Percentiles rank a stretch among this genome's conserved stretches.
phyloP scores from a whole-genome alignment of 2,113 vertebrate species.

The Gasterosteus nipponicus region DNA sequence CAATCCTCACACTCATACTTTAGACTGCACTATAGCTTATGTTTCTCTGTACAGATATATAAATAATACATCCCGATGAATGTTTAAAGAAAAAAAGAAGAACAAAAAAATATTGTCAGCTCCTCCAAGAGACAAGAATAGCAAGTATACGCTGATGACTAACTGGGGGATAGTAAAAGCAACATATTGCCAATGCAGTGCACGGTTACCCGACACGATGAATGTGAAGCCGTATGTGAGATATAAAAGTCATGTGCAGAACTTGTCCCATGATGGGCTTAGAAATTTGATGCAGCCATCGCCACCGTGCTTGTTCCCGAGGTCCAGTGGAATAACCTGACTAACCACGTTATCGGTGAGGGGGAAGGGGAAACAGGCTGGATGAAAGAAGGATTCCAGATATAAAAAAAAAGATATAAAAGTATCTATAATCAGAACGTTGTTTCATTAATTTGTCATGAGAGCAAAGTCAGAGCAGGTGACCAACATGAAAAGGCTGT shows the following conservation, averaged over 20 bases:
- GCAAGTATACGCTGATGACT: not conserved
- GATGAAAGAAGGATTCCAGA: not conserved
- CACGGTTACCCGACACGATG: conserved; percentile 13
- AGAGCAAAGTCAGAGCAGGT: not conserved
- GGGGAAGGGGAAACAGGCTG: conserved; percentile 34
- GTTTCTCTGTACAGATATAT: conserved; percentile 43
- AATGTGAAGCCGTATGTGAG: conserved; percentile 23
- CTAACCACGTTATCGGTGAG: conserved; percentile 16
- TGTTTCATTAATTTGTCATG: not conserved
- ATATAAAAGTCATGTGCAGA: conserved; percentile 27
- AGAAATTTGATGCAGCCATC: conserved; percentile 8
- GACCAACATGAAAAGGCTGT: not conserved
- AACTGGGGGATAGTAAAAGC: not conserved
- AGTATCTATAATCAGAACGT: not conserved
- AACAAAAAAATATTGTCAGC: conserved; percentile 8
- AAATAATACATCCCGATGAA: conserved; percentile 25
- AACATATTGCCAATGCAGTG: not conserved
- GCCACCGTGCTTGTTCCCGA: conserved; percentile 8
- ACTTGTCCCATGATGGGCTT: not conserved
- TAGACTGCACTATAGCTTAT: conserved; percentile 55
- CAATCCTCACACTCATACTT: conserved; percentile 50
- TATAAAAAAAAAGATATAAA: not conserved
- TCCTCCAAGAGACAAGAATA: conserved; percentile 7
- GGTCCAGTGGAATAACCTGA: conserved; percentile 22
- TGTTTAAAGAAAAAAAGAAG: not conserved